Evolutionary conservation across 2,888 invertebrate genomes (phyloP).

Genomic region (Allolobophora icterica): DNA sequence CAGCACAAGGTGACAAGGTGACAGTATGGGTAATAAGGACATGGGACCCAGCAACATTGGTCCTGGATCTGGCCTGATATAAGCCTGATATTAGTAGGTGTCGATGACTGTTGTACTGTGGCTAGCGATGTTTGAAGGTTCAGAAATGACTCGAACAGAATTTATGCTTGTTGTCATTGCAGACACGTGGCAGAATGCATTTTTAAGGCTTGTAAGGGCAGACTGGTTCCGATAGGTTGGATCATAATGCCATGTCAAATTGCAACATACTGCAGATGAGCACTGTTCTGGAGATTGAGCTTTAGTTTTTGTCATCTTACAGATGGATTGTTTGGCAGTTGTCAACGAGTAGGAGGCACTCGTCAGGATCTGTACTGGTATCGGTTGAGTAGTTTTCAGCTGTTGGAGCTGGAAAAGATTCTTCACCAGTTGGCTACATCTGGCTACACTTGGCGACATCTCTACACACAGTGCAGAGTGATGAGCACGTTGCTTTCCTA

Average conservation of each 20-base stretch:
- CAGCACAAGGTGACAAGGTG: no score
- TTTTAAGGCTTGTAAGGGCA: no score
- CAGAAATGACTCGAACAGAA: no score
- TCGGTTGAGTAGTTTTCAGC: neutral
- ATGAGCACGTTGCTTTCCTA: constrained; percentile 24
- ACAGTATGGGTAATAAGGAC: no score
- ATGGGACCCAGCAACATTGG: no score
- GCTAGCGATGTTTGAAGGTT: no score
- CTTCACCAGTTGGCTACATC: neutral
- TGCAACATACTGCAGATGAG: neutral
- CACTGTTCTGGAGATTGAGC: neutral
- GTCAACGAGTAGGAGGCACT: neutral
- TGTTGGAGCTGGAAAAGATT: constrained; percentile 21
- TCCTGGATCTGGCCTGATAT: no score
- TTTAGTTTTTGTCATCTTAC: neutral
- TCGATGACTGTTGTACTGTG: no score
- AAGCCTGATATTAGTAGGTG: no score
- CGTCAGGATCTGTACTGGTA: constrained; percentile 23
- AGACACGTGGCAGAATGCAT: no score
- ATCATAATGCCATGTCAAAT: neutral
- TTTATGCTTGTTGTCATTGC: no score
- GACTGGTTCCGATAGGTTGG: no score
- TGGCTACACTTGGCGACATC: constrained; percentile 26
- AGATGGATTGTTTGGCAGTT: constrained; percentile 28
- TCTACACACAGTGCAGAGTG: constrained; percentile 22